Evolutionary conservation across 2,888 invertebrate genomes (phyloP).

Genomic region (Mystacides longicornis): DNA sequence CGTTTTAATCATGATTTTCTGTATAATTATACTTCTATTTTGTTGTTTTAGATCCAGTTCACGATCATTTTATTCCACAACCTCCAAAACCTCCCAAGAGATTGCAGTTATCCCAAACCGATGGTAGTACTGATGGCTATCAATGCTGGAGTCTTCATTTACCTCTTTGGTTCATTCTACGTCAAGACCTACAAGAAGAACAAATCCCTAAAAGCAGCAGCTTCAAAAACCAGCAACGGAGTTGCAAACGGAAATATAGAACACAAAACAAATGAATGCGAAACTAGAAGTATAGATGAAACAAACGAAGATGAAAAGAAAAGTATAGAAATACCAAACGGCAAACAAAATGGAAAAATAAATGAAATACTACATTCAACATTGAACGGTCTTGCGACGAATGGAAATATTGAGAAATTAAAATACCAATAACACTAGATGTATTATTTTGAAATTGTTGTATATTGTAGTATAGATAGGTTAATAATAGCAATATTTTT

Average conservation of each 20-base stretch:
- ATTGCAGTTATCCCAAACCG: conserved; percentile 64
- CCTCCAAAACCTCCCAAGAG: conserved; percentile 53
- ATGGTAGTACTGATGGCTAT: conserved; percentile 59
- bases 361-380: not conserved
- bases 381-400: conserved; percentile 1
- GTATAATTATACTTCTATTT: conserved; percentile 7
- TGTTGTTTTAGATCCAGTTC: conserved; percentile 59
- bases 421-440: conserved; percentile 6
- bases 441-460: not conserved
- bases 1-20: no score
- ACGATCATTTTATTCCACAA: conserved; percentile 67
- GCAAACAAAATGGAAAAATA: not conserved
- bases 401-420: conserved; percentile 1
- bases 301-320: not conserved
- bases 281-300: not conserved
- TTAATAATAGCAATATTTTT: not conserved
- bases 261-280: not conserved
- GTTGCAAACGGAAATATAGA: not conserved
- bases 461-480: not conserved
- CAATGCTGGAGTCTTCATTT: conserved; percentile 65
- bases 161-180: conserved; percentile 74
- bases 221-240: not conserved
- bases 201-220: not conserved
- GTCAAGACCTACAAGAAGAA: conserved; percentile 53
- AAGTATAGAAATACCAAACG: not conserved